Evolutionary conservation across 2,797 vertebrate genomes (phyloP).

Genomic region (Limnodromus scolopaceus): DNA sequence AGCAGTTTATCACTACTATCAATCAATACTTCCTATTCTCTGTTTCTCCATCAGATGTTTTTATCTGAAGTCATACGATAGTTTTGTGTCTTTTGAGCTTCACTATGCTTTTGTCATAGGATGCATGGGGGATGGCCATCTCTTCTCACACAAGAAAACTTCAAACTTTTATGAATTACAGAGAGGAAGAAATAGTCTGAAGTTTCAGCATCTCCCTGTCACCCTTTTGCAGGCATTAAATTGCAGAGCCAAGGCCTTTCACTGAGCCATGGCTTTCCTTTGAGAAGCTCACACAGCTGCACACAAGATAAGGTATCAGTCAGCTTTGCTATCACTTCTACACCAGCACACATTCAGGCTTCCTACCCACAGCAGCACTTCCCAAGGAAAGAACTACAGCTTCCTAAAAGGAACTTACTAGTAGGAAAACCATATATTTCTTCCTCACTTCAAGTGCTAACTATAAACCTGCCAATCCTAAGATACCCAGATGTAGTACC

Average conservation of each 20-base stretch:
- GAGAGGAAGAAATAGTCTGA: not conserved
- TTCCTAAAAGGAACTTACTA: not conserved
- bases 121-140: not conserved
- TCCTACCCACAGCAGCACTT: not conserved
- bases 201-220: not conserved
- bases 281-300: not conserved
- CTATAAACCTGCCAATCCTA: not conserved
- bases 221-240: not conserved
- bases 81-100: not conserved
- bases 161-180: not conserved
- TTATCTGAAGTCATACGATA: not conserved
- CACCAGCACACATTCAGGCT: not conserved
- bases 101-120: not conserved
- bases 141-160: not conserved
- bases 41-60: not conserved
- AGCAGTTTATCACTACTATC: not conserved
- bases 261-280: not conserved
- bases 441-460: not conserved
- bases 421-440: not conserved
- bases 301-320: not conserved
- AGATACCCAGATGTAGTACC: not conserved
- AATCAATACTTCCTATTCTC: not conserved
- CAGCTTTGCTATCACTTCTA: not conserved
- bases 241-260: not conserved
- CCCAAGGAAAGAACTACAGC: not conserved